Evolutionary conservation across 1,140 invertebrate genomes (phyloP).

Genomic region (Cotesia chilonis): DNA sequence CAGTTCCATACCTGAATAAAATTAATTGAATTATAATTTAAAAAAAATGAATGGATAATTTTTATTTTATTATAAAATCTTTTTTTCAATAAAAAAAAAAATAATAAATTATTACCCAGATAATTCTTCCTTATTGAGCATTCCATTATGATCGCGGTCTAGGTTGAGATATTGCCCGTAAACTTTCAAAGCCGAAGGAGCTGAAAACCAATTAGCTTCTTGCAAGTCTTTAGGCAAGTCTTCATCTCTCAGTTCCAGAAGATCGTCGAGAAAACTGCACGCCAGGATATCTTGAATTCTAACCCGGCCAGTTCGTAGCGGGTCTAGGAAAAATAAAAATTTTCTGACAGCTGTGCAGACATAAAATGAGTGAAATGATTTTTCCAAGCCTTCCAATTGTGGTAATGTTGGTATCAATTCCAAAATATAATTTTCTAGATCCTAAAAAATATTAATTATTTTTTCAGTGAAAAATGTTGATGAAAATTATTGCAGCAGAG

Average conservation of each 20-base stretch:
- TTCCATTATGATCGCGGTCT: constrained; percentile 94
- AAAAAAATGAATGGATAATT: constrained; percentile 36
- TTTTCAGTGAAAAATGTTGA: too few relatives aligned
- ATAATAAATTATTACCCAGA: constrained; percentile 69
- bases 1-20: constrained; percentile 80
- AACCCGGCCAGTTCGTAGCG: constrained; percentile 84
- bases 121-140: constrained; percentile 90
- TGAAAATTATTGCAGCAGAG: too few relatives aligned
- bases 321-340: constrained; percentile 96
- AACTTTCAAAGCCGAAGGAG: constrained; percentile 85
- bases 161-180: constrained; percentile 94
- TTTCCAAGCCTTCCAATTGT: constrained; percentile 88
- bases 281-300: constrained; percentile 91
- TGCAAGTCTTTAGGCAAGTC: constrained; percentile 83
- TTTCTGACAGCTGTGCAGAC: constrained; percentile 94
- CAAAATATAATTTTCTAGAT: constrained; percentile 93
- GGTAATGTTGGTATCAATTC: constrained; percentile 91
- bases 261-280: constrained; percentile 90
- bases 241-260: constrained; percentile 86
- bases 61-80: neutral
- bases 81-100: too few relatives aligned
- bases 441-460: constrained; percentile 66
- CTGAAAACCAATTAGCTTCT: constrained; percentile 95
- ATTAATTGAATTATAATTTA: constrained; percentile 18
- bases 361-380: constrained; percentile 95